Evolutionary conservation across 1,140 invertebrate genomes (phyloP).

Genomic region (Heliothis subflexa): DNA sequence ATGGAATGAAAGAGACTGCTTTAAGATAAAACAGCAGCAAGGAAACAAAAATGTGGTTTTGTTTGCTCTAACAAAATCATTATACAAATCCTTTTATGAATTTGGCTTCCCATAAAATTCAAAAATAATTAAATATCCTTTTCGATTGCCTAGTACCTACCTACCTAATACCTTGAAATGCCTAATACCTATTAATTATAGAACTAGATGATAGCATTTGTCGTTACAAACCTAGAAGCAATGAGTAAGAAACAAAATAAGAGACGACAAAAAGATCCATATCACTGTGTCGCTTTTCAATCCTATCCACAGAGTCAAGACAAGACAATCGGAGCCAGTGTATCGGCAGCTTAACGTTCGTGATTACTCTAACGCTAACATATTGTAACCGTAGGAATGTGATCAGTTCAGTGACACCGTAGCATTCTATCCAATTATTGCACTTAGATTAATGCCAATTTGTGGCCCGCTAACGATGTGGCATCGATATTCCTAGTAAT

Average conservation of each 20-base stretch:
- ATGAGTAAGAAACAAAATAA: neutral
- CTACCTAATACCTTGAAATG: too few species aligned
- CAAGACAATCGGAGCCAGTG: conserved; percentile 2
- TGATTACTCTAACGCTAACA: conserved; percentile 29
- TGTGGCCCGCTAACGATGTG: conserved; percentile 29
- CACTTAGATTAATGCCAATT: conserved; percentile 37
- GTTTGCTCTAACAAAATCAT: too few species aligned
- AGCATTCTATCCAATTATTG: conserved; percentile 30
- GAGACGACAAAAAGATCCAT: neutral
- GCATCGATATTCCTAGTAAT: conserved; percentile 6
- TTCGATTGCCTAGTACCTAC: too few species aligned
- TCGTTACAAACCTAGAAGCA: neutral
- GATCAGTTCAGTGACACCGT: conserved; percentile 15
- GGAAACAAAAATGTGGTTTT: too few species aligned
- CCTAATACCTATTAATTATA: neutral
- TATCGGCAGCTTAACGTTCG: conserved; percentile 29
- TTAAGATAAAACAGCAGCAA: too few species aligned
- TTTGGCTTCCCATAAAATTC: too few species aligned
- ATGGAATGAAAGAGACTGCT: too few species aligned
- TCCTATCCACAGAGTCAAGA: neutral
- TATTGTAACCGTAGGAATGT: conserved; percentile 20
- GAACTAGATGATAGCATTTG: neutral
- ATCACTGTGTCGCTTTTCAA: conserved; percentile 13
- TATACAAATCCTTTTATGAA: too few species aligned
- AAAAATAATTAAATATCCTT: too few species aligned